Conservation (phyloP, 1,140 invertebrate species). For the Calliopsis andreniformis region DNA sequence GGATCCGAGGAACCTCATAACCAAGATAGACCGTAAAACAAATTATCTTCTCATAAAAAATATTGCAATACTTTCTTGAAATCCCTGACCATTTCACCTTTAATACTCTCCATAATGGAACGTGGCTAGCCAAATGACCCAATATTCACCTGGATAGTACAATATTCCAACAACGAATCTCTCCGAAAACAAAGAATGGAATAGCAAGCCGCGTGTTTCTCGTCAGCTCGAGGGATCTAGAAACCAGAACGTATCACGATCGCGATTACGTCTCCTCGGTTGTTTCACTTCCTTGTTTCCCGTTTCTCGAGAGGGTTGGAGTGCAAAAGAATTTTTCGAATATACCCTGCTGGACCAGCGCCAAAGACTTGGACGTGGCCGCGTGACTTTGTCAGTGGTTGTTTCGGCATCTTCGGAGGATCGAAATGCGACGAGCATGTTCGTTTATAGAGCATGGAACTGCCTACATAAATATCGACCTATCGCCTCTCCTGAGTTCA, state of each 20-base stretch:
- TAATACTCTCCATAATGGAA: too few species aligned
- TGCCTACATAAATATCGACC: background rate
- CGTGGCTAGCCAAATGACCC: background rate
- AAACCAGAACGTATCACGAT: conserved; percentile 33
- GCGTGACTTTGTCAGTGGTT: conserved; percentile 38
- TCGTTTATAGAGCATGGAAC: background rate
- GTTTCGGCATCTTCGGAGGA: background rate
- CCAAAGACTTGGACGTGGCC: conserved; percentile 23
- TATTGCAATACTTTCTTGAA: too few species aligned
- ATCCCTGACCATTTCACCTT: too few species aligned
- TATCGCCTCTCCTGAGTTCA: too few species aligned
- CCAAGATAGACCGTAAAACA: too few species aligned
- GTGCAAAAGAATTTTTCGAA: conserved; percentile 37
- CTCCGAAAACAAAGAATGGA: conserved; percentile 5
- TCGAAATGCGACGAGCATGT: background rate
- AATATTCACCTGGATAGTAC: background rate
- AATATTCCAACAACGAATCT: background rate
- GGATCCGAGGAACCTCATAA: too few species aligned
- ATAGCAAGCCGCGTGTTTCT: background rate
- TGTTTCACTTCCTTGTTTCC: conserved; percentile 2
- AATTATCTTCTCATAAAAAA: too few species aligned
- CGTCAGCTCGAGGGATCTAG: background rate
- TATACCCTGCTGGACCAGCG: conserved; percentile 34
- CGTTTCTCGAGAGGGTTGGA: background rate
- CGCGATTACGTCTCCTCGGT: conserved; percentile 18